Conservation (phyloP, 2,797 vertebrate genomes). For the Melanotaenia nigrans region DNA sequence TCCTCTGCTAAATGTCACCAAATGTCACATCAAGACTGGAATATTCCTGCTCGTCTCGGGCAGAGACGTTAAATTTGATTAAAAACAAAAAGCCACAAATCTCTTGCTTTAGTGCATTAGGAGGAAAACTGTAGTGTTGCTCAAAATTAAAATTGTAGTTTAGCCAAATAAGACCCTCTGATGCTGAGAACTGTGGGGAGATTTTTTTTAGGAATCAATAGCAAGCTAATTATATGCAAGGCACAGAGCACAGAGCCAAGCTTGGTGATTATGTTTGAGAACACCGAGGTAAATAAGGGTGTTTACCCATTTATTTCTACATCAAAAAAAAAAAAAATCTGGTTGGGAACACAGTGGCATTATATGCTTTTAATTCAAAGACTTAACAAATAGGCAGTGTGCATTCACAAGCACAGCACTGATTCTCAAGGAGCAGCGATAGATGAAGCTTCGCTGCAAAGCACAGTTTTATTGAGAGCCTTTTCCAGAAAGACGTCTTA, state of each 20-base stretch:
- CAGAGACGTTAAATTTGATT: constrained; percentile 57
- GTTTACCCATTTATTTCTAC: constrained; percentile 72
- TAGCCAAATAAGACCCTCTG: constrained; percentile 51
- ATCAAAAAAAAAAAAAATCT: constrained; percentile 63
- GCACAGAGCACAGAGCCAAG: constrained; percentile 63
- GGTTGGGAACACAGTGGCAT: constrained; percentile 48
- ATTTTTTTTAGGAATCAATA: constrained; percentile 70
- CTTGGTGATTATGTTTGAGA: constrained; percentile 71
- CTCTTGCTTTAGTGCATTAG: constrained; percentile 18
- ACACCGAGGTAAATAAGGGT: constrained; percentile 68
- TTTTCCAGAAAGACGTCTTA: constrained; percentile 35
- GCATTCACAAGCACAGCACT: constrained; percentile 59
- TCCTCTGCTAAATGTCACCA: constrained; percentile 76
- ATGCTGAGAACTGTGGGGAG: constrained; percentile 53
- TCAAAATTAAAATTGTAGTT: constrained; percentile 43
- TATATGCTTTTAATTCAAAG: constrained; percentile 69
- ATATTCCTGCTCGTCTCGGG: constrained; percentile 41
- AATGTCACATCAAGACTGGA: constrained; percentile 74
- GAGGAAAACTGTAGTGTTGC: constrained; percentile 41
- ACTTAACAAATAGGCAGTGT: constrained; percentile 68
- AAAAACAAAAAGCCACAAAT: constrained; percentile 27
- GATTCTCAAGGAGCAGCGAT: constrained; percentile 47
- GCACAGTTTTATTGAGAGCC: constrained; percentile 43
- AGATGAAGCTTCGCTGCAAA: constrained; percentile 44
- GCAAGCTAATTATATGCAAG: constrained; percentile 74